Evolutionary conservation across 2,888 invertebrate genomes (phyloP).

Genomic region (Lumbricus terrestris): DNA sequence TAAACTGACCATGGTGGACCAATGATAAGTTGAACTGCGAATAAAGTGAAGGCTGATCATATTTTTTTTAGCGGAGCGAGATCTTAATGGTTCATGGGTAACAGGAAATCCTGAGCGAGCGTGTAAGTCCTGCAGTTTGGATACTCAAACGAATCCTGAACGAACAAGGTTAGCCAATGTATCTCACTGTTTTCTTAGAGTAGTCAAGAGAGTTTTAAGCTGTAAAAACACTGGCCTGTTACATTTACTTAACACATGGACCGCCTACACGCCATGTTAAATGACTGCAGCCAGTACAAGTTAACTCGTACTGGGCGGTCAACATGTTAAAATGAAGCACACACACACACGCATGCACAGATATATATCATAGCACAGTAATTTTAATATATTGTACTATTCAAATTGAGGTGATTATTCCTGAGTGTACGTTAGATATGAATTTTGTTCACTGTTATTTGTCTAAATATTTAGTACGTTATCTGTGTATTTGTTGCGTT

Average conservation of each 20-base stretch:
- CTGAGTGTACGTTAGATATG: not conserved
- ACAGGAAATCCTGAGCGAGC: not conserved
- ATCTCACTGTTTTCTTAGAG: not conserved
- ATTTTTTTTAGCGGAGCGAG: not conserved
- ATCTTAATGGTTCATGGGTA: slow-evolving; percentile 5
- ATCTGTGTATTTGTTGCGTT: slow-evolving; percentile 41
- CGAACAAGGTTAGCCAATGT: not conserved
- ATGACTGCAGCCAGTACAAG: no score
- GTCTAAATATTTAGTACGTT: not conserved
- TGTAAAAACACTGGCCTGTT: no score
- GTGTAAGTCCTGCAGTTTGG: not conserved
- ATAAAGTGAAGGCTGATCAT: not conserved
- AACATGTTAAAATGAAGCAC: no score
- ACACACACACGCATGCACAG: no score
- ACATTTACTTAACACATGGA: no score
- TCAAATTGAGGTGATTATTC: not conserved
- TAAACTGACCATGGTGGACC: not conserved
- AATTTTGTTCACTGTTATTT: not conserved
- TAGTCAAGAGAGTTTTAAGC: no score
- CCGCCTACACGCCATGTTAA: no score
- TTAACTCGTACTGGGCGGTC: no score
- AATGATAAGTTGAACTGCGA: not conserved
- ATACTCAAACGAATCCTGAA: not conserved
- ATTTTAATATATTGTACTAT: not conserved
- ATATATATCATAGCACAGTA: not conserved